A percentile compares a stretch with the other conserved stretches of the same genome.
These are phyloP conservation scores for Nicator chloris DNA, from an alignment of 2,113 vertebrate genomes.

Conservation along the genomic window DNA sequence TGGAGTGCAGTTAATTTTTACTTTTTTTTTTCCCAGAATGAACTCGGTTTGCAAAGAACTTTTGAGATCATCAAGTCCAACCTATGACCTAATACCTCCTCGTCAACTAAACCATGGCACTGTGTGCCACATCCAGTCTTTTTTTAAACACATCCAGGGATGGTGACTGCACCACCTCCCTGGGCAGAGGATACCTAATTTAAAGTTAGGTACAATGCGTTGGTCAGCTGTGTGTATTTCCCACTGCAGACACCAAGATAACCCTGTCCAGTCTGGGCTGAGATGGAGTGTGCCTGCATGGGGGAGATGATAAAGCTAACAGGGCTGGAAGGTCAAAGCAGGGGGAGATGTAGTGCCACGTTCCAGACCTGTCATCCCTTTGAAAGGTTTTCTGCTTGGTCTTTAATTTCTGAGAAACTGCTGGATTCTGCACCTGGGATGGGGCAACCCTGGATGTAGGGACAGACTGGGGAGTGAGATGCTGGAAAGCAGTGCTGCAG, in stretches of 20 bases:
- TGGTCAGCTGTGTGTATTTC: neutral
- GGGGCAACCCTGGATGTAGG: neutral
- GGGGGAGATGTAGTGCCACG: neutral
- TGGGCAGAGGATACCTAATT: neutral
- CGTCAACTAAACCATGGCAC: neutral
- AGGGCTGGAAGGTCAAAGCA: neutral
- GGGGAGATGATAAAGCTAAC: neutral
- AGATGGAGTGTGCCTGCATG: neutral
- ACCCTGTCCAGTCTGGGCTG: neutral
- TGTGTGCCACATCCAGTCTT: neutral
- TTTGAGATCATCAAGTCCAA: neutral
- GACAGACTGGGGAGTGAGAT: neutral
- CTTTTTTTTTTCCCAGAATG: neutral
- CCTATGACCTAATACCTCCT: neutral
- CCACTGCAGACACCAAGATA: neutral
- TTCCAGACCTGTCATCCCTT: neutral
- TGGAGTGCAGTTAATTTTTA: accelerated
- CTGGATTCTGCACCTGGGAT: neutral
- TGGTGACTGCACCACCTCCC: neutral
- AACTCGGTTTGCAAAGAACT: neutral
- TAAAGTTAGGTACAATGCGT: neutral
- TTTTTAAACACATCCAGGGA: no score
- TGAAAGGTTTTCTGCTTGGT: neutral
- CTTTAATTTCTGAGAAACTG: neutral
- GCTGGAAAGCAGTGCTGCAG: neutral